Conservation (phyloP, 2,888 invertebrate genomes). For the Merodon equestris region DNA sequence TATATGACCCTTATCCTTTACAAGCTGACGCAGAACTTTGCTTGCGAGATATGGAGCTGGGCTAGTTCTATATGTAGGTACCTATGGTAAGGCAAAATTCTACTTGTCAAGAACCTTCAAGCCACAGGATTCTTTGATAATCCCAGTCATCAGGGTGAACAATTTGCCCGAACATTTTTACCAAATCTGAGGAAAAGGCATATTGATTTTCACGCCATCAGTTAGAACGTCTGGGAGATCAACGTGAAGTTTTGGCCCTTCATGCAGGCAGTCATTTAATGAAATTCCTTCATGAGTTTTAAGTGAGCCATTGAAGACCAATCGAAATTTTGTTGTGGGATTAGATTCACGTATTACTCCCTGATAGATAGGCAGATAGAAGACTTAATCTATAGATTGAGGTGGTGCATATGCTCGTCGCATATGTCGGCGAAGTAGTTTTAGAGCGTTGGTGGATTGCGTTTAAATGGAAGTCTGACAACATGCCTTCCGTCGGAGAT, state of each 20-base stretch:
- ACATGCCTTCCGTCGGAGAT: background rate
- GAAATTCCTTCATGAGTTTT: background rate
- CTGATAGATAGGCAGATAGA: background rate
- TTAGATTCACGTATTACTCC: background rate
- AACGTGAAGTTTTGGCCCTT: too few species aligned
- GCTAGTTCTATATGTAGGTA: too few species aligned
- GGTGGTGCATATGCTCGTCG: too few species aligned
- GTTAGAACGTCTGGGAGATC: background rate
- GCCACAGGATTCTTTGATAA: too few species aligned
- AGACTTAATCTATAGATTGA: background rate
- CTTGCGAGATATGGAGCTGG: too few species aligned
- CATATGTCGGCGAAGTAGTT: background rate
- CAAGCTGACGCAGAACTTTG: too few species aligned
- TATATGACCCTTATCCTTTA: background rate
- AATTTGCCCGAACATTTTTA: slow-evolving; percentile 12
- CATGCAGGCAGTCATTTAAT: background rate
- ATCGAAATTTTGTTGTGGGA: background rate
- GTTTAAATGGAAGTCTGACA: too few species aligned
- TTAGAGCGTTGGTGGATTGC: background rate
- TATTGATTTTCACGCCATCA: background rate
- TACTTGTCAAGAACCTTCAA: background rate
- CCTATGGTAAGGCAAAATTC: background rate
- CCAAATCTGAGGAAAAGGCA: too few species aligned
- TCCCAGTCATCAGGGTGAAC: slow-evolving; percentile 1
- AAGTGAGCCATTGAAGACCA: background rate